Base-by-base conservation (phyloP, 1,140 invertebrate species). In the Diabrotica virgifera region DNA sequence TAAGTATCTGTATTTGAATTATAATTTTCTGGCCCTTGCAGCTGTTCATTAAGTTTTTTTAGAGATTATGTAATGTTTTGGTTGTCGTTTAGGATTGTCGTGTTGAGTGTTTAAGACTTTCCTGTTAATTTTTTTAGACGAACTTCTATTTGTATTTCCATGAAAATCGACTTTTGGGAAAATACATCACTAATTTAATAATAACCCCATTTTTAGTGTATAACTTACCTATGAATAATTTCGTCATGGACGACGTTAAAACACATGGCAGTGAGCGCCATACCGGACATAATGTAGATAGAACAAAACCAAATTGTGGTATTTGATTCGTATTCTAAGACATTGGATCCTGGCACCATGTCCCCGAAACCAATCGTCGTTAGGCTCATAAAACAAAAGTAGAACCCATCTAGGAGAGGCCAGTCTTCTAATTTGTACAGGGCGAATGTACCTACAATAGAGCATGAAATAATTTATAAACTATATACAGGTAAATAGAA, bases 211-310 rank as follows among this genome's bases (percentile, higher is more conserved):
- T 5, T 46, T 10, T 46, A 46, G n/a, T 10, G 8, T 54, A 54
- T 8, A 24, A 63, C 38, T 52, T 56, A 70, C 64, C 89, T 85
- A 79, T 92, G 89, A 10, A 92, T 87, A 56, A 92, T 90, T 78
- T 97, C 94, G 76, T 97, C 95, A 80, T 99, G 95, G 60, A 98
- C 89, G 38, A 99, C 90, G 78, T 97, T 97, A 82, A 97, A 98
- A 72, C 95, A 97, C 94, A 98, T 98, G 38, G 73, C 73, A 24
- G 72, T 75, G 40, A 99, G 80, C 0, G 96, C 94, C 84, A 99
- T 90, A 2, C 96, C 97, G 36, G 94, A 90, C 80, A 98, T 90
- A 63, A 99, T 92, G 80, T 98, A 99, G 68, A 97, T 86, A 52
- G 95, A 95, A 79, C 94, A 96, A 78, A 95, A 93, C 92, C 92